Conservation (phyloP, 2,888 invertebrate genomes). For the Myopa tessellatipennis region DNA sequence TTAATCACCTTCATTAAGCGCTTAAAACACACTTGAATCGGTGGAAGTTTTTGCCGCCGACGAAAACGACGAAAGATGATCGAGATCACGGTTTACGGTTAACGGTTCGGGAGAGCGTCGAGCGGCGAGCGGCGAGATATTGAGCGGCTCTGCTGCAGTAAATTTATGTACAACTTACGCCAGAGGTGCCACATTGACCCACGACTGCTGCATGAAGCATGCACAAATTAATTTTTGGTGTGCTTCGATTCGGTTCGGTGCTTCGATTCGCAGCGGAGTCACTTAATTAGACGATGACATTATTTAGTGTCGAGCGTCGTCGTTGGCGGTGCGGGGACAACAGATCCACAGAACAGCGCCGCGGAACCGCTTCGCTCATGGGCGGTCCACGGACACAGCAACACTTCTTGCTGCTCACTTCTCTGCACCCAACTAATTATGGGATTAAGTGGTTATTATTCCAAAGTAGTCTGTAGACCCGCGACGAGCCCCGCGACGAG, state of each 20-base stretch:
- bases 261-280: conserved; percentile 23
- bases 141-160: neutral
- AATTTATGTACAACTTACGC: conserved; percentile 38
- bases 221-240: conserved; percentile 36
- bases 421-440: conserved; percentile 46
- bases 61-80: neutral
- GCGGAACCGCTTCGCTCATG: conserved; percentile 2
- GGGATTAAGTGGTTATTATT: conserved; percentile 49
- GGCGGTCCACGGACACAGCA: conserved; percentile 22
- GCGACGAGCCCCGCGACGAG: neutral
- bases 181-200: conserved; percentile 34
- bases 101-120: neutral
- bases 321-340: too few relatives aligned
- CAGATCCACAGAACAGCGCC: neutral
- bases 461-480: neutral
- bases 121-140: too few relatives aligned
- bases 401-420: neutral
- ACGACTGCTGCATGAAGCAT: neutral
- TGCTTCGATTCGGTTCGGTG: neutral
- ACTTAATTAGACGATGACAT: conserved; percentile 46
- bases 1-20: conserved; percentile 46
- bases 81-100: neutral
- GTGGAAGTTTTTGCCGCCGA: neutral
- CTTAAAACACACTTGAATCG: conserved; percentile 41
- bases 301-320: conserved; percentile 36